phyloP scores from a whole-genome alignment of 2,113 vertebrate genomes.

The Podarcis muralis region DNA sequence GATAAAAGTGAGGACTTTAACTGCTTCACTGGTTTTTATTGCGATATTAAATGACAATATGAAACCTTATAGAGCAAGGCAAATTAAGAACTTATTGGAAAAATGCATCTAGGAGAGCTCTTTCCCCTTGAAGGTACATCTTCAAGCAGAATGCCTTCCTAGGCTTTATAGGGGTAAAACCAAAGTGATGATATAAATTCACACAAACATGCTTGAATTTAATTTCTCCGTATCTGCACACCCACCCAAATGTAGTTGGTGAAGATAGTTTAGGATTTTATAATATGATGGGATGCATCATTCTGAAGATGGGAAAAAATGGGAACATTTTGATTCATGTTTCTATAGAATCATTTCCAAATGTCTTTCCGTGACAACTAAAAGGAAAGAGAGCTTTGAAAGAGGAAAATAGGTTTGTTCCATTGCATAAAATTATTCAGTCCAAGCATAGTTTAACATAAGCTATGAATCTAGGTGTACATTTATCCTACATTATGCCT shows the following conservation, averaged over 20 bases:
- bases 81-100: slow-evolving; percentile 68
- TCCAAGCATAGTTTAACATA: background rate
- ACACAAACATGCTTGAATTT: slow-evolving; percentile 53
- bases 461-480: background rate
- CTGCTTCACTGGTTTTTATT: slow-evolving; percentile 69
- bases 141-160: slow-evolving; percentile 38
- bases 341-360: slow-evolving; percentile 7
- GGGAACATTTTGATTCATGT: background rate
- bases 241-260: slow-evolving; percentile 45
- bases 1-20: slow-evolving; percentile 50
- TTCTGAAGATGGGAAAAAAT: background rate
- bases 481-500: background rate
- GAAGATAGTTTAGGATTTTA: slow-evolving; percentile 54
- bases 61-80: slow-evolving; percentile 68
- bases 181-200: slow-evolving; percentile 47
- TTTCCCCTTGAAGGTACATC: slow-evolving; percentile 57
- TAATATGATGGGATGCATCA: slow-evolving; percentile 44
- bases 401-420: background rate
- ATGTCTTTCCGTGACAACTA: background rate
- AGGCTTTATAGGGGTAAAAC: slow-evolving; percentile 53
- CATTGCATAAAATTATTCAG: background rate
- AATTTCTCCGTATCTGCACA: slow-evolving; percentile 60
- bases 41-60: slow-evolving; percentile 59
- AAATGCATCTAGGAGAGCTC: slow-evolving; percentile 58
- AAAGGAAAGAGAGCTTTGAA: background rate